phyloP scores from a whole-genome alignment of 2,888 invertebrate genomes.

The Antheraea yamamai region DNA sequence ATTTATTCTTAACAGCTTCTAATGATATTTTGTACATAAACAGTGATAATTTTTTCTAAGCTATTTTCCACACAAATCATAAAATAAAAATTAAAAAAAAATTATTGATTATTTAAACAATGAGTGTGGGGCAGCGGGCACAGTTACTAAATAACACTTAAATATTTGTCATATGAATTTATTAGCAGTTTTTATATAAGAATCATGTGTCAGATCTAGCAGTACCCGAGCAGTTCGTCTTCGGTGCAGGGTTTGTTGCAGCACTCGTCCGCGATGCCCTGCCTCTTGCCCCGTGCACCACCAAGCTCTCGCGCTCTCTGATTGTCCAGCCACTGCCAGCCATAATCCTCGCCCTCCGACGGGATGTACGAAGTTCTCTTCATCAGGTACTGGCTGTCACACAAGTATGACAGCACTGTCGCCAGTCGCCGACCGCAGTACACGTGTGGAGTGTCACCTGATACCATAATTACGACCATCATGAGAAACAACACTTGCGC shows the following conservation, averaged over 20 bases:
- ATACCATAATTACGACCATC: not conserved
- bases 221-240: slow-evolving; percentile 22
- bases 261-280: slow-evolving; percentile 24
- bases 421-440: slow-evolving; percentile 15
- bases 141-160: too few species aligned
- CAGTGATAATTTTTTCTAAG: too few species aligned
- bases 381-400: slow-evolving; percentile 2
- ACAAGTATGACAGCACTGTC: not conserved
- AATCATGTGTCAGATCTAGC: not conserved
- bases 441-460: slow-evolving; percentile 2
- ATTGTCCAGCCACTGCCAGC: not conserved
- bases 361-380: not conserved
- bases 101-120: too few species aligned
- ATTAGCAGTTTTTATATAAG: too few species aligned
- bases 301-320: not conserved
- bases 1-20: too few species aligned
- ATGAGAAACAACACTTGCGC: not conserved
- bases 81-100: too few species aligned
- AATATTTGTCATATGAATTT: too few species aligned
- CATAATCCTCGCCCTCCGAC: not conserved
- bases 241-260: slow-evolving; percentile 27
- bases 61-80: too few species aligned
- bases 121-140: too few species aligned
- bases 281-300: slow-evolving; percentile 5
- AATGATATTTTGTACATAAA: too few species aligned